Evolutionary conservation across 2,888 invertebrate species (phyloP).

Genomic region (Drosophila imparisetae): DNA sequence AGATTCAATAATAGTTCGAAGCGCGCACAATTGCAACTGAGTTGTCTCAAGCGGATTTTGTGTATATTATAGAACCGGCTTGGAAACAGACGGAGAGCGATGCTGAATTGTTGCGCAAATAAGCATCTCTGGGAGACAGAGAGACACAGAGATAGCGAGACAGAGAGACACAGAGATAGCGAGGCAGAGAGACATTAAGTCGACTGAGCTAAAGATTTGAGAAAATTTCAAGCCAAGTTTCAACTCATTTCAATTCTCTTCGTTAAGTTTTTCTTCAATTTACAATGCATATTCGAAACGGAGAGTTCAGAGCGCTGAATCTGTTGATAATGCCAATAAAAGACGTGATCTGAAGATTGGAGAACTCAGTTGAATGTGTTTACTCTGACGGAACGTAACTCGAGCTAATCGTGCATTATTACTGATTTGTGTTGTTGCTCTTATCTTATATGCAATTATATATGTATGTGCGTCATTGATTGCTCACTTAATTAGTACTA

Average conservation of each 20-base stretch:
- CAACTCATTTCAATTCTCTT: background rate
- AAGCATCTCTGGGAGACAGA: background rate
- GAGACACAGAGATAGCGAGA: background rate
- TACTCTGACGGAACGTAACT: conserved; percentile 3
- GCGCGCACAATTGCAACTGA: conserved; percentile 52
- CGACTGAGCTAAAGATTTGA: background rate
- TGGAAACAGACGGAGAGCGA: conserved; percentile 18
- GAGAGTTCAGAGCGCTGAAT: background rate
- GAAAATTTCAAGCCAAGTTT: background rate
- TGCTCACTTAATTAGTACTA: background rate
- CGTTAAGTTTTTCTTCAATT: background rate
- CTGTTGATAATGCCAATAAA: conserved; percentile 21
- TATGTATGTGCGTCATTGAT: conserved; percentile 8
- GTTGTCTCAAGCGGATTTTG: conserved; percentile 13
- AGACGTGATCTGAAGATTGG: background rate
- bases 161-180: background rate
- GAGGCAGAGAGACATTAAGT: background rate
- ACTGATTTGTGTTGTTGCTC: background rate
- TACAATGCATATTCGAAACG: background rate
- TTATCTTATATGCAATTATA: too few species aligned
- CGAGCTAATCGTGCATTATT: background rate
- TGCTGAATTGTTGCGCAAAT: background rate
- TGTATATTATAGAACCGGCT: conserved; percentile 67
- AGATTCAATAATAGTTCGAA: background rate
- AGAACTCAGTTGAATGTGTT: conserved; percentile 16